Base-by-base conservation (phyloP, 2,888 invertebrate species). In the Cephus runcator region DNA sequence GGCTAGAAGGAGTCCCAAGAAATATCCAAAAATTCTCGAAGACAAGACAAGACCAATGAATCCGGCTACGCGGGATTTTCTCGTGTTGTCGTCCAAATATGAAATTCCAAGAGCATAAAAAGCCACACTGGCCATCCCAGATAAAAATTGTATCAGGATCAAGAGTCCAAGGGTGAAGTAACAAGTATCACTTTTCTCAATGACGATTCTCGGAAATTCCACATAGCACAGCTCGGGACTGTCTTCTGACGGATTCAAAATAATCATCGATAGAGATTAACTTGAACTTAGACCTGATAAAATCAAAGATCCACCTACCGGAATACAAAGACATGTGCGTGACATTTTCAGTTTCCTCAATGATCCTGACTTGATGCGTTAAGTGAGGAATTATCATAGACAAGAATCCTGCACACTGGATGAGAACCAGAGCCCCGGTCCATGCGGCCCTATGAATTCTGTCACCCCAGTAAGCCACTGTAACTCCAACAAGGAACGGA, bases 31-130 rank as follows among this genome's bases (percentile, higher is more conserved):
- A 4, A 89, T 74, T 79, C 87, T 90, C 6, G 86, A 84, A 9
- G 89, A 85, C 0, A 91, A 34, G 12, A 87, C 79, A 11, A 88
- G 76, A 4, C 90, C 88, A 15, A 90, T 82, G 30, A 87, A 88
- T 6, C 92, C 91, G 1, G 94, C 92, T 79, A 93, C 92, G 74
- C 93, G 92, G 75, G 92, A 90, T 33, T 91, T 92, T 34, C 92
- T 90, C 0, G 93, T 93, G 85, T 95, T 94, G 83, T 95, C 94
- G 80, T 95, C 94, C 12, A 95, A 90, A 83, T 94, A 95, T 6
- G 93, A 93, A 33, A 94, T 89, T 11, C 94, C 94, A 31, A 94
- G 92, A 0, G 93, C 92, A 73, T 93, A 93, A 83, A 93, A 93
- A 0, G 93, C 92, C 40, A 93, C 86, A 30, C 91, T 91, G 0